Base-by-base conservation (phyloP, 1,140 invertebrate genomes). In the Prorops nasuta region DNA sequence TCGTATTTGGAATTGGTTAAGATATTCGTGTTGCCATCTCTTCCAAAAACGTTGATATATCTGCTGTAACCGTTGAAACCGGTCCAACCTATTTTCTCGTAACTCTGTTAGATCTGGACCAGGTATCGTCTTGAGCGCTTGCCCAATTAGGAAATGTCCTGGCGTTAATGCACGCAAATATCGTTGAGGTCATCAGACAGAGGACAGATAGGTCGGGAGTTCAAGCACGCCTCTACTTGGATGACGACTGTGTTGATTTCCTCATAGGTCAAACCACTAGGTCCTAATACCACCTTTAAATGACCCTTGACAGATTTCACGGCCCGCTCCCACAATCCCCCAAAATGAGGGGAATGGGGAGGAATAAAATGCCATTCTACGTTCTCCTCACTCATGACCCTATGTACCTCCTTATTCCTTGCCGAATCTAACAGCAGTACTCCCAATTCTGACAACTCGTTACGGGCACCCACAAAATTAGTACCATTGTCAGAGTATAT, bases 401-500 rank as follows among this genome's bases (percentile, higher is more conserved):
- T 28, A 6, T 6, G 12, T 7, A 28, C 6, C 12, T 28, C 12
- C 12, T 28, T 12, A 28, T 12, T 7, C 6, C 12, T 28, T 12
- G 6, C 6, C 24, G 12, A 28, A 7, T 28, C 6, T 28, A 6
- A 6, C 12, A 28, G 12, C 12, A 28, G 12, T 12, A 28, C 12
- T 28, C 24, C 24, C 6, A 45, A 10, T 16, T 44, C 18, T 14
- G 47, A 46, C 3, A 55, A 14, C 8, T 28, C 20, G 3, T 38
- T 21, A 32, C 43, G 28, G 17, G 40, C 46, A 2, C 53, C 47
- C 9, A 55, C 31, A 47, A 55, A 55, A 42, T 55, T 50, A 7
- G 53, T 55, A 14, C 47, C 52, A 31, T 36, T 42, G 15, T 47
- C 53, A 3, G 56, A 74, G 71, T 71, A 72, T 69, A 76, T 63